phyloP scores from a whole-genome alignment of 2,888 invertebrate genomes.

The Meiosimyza platycephala region DNA sequence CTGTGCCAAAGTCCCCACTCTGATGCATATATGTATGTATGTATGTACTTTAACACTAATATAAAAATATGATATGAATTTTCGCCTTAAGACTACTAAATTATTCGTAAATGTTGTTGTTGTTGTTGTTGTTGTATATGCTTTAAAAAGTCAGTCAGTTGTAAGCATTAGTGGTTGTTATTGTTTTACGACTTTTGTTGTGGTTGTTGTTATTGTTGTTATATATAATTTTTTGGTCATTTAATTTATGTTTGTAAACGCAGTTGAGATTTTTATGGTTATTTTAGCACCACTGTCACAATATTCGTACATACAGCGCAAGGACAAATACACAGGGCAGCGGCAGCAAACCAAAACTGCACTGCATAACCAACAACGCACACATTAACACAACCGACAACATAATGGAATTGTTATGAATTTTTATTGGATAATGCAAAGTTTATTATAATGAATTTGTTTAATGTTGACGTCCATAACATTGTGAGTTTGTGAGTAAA shows the following conservation, averaged over 20 bases:
- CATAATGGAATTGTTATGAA: slow-evolving; percentile 44
- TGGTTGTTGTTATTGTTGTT: slow-evolving; percentile 30
- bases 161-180: background rate
- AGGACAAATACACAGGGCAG: too few species aligned
- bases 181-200: background rate
- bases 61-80: slow-evolving; percentile 36
- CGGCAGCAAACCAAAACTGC: too few species aligned
- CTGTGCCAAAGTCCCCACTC: too few species aligned
- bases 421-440: slow-evolving; percentile 45
- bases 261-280: slow-evolving; percentile 44
- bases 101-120: background rate
- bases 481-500: too few species aligned
- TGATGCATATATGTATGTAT: too few species aligned
- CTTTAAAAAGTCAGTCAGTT: too few species aligned
- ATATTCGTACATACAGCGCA: background rate
- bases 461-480: slow-evolving; percentile 24
- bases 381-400: slow-evolving; percentile 14
- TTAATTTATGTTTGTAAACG: slow-evolving; percentile 45
- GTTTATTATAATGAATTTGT: slow-evolving; percentile 43
- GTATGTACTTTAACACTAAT: background rate
- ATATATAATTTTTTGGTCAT: slow-evolving; percentile 45
- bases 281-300: slow-evolving; percentile 43
- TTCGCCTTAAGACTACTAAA: slow-evolving; percentile 17
- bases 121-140: background rate
- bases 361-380: background rate